Percentiles rank a stretch among this genome's conserved stretches.
phyloP scores from a whole-genome alignment of 2,113 vertebrate species.

The Uropsilus gracilis region DNA sequence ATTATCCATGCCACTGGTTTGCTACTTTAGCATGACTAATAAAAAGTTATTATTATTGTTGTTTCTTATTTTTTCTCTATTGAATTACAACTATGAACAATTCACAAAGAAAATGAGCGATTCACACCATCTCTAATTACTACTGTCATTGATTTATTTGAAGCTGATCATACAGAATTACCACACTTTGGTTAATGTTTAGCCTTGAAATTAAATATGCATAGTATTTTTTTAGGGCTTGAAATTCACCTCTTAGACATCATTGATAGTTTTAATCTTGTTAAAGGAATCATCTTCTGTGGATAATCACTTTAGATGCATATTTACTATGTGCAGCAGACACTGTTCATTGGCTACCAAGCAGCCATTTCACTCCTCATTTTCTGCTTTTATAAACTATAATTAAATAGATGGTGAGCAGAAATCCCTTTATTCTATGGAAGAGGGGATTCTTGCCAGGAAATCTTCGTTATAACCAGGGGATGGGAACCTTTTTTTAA shows the following conservation, averaged over 20 bases:
- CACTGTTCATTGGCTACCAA: background rate
- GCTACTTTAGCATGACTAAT: constrained; percentile 77
- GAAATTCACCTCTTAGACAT: constrained; percentile 51
- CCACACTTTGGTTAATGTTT: constrained; percentile 62
- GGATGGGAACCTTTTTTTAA: background rate
- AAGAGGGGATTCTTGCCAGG: background rate
- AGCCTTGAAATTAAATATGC: constrained; percentile 66
- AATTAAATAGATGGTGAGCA: background rate
- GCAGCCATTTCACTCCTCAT: background rate
- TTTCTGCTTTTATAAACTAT: background rate
- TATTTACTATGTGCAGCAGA: background rate
- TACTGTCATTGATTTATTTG: constrained; percentile 76
- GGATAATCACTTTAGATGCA: constrained; percentile 11
- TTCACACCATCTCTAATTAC: constrained; percentile 71
- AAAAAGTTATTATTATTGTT: constrained; percentile 79
- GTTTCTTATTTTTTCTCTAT: constrained; percentile 72
- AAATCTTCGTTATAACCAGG: background rate
- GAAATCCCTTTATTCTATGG: background rate
- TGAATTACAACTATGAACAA: constrained; percentile 73
- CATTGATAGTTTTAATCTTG: constrained; percentile 52
- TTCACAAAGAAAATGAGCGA: constrained; percentile 72
- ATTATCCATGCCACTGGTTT: constrained; percentile 77
- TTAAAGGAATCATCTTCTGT: constrained; percentile 49
- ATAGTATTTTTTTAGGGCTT: constrained; percentile 29
- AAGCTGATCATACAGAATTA: constrained; percentile 61